Evolutionary conservation across 2,797 vertebrate genomes (phyloP).

Genomic region (Xenentodon cancila): DNA sequence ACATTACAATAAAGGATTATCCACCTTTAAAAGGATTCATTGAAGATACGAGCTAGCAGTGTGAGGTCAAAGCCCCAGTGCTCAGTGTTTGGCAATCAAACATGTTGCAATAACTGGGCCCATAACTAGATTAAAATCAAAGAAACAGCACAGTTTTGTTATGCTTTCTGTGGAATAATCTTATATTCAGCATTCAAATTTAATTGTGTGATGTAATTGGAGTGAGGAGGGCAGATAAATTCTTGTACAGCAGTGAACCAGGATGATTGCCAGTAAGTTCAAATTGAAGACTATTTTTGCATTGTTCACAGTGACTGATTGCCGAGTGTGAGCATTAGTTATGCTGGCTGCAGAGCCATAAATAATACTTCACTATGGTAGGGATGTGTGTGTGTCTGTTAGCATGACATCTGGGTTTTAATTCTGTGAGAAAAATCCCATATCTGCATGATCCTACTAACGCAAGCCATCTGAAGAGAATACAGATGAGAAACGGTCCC

Average conservation of each 20-base stretch:
- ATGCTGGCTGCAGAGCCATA: slow-evolving; percentile 73
- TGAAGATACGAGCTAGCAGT: slow-evolving; percentile 17
- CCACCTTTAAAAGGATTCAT: slow-evolving; percentile 19
- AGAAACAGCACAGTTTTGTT: slow-evolving; percentile 36
- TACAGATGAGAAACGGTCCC: slow-evolving; percentile 76
- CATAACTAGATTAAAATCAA: slow-evolving; percentile 39
- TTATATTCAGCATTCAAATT: slow-evolving; percentile 35
- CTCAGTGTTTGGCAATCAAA: slow-evolving; percentile 22
- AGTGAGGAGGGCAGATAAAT: slow-evolving; percentile 43
- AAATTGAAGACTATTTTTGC: slow-evolving; percentile 67
- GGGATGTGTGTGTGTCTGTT: slow-evolving; percentile 61
- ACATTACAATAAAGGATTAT: slow-evolving; percentile 13
- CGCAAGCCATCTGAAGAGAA: slow-evolving; percentile 76
- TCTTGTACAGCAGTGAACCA: slow-evolving; percentile 54
- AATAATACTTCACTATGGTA: slow-evolving; percentile 74
- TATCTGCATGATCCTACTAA: slow-evolving; percentile 78
- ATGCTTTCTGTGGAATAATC: slow-evolving; percentile 48
- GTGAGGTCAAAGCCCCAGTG: slow-evolving; percentile 21
- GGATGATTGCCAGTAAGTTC: slow-evolving; percentile 64
- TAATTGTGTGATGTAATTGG: slow-evolving; percentile 14
- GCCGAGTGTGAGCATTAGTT: slow-evolving; percentile 68
- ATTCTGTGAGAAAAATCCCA: slow-evolving; percentile 68
- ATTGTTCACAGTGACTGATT: slow-evolving; percentile 73
- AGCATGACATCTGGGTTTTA: slow-evolving; percentile 77
- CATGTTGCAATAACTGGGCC: slow-evolving; percentile 37